Percentiles rank a stretch among this genome's conserved stretches.
Evolutionary conservation across 2,113 vertebrate species (phyloP).

Genomic region (Podarcis muralis): DNA sequence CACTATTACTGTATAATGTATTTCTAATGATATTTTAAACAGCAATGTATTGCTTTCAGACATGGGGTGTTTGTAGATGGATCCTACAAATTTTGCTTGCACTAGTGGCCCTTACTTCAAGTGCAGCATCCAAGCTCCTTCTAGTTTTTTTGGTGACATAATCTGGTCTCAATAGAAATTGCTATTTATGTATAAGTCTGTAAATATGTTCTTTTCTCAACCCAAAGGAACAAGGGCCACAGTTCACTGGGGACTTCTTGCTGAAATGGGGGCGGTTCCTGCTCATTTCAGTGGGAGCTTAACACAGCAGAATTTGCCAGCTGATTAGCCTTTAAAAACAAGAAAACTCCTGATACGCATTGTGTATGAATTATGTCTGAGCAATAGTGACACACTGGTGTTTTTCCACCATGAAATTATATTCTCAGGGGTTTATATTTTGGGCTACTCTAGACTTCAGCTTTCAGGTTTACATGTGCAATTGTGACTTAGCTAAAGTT

Average conservation of each 20-base stretch:
- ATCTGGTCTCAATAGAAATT: slow-evolving; percentile 25
- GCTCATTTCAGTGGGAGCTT: neutral
- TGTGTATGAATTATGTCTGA: slow-evolving; percentile 44
- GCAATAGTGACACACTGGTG: slow-evolving; percentile 52
- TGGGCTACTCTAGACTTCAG: slow-evolving; percentile 15
- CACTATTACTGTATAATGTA: slow-evolving; percentile 67
- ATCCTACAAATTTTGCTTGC: slow-evolving; percentile 12
- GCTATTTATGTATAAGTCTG: slow-evolving; percentile 44
- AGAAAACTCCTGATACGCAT: slow-evolving; percentile 52
- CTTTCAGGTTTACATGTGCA: slow-evolving; percentile 59
- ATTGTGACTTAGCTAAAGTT: slow-evolving; percentile 46
- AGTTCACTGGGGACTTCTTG: neutral
- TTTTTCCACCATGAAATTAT: slow-evolving; percentile 58
- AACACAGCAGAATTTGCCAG: neutral
- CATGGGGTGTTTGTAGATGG: slow-evolving; percentile 15
- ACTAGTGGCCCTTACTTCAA: neutral
- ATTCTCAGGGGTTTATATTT: slow-evolving; percentile 70
- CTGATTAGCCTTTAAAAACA: slow-evolving; percentile 46
- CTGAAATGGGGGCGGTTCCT: neutral
- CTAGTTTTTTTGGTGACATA: slow-evolving; percentile 1
- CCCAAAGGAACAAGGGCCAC: slow-evolving; percentile 41
- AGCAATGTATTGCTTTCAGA: slow-evolving; percentile 39
- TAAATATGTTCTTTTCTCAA: slow-evolving; percentile 62
- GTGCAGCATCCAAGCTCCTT: slow-evolving; percentile 25
- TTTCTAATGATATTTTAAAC: slow-evolving; percentile 62